Percentiles rank a stretch among this genome's conserved stretches.
phyloP scores from a whole-genome alignment of 2,888 invertebrate species.

The Nomada fucata region DNA sequence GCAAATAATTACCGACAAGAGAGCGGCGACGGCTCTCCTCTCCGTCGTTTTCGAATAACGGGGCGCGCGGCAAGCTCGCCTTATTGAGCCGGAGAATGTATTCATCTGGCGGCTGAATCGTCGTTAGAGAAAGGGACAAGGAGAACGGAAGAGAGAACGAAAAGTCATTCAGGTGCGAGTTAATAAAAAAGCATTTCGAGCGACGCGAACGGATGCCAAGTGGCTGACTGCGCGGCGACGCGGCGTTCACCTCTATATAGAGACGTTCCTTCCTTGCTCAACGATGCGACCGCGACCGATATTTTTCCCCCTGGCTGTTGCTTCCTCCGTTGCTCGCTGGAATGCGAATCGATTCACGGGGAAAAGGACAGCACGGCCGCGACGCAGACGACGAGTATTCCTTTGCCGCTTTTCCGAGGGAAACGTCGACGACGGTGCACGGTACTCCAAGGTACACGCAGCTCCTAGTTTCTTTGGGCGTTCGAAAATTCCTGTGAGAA shows the following conservation, averaged over 20 bases:
- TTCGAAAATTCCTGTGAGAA: too few species aligned
- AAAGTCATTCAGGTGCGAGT: slow-evolving; percentile 76
- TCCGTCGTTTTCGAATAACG: slow-evolving; percentile 63
- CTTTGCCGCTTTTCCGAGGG: background rate
- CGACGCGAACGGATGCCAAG: slow-evolving; percentile 62
- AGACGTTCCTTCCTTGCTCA: slow-evolving; percentile 50
- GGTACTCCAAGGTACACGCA: too few species aligned
- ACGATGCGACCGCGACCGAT: slow-evolving; percentile 57
- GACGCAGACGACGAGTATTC: background rate
- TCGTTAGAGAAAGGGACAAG: slow-evolving; percentile 59
- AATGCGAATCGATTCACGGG: slow-evolving; percentile 44
- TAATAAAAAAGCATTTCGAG: slow-evolving; percentile 72
- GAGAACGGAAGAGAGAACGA: slow-evolving; percentile 58
- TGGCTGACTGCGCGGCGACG: slow-evolving; percentile 54
- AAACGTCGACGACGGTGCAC: too few species aligned
- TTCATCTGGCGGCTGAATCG: slow-evolving; percentile 72
- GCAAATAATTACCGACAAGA: slow-evolving; percentile 79
- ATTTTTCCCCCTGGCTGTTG: slow-evolving; percentile 40
- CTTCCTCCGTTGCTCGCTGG: slow-evolving; percentile 18
- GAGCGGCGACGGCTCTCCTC: slow-evolving; percentile 48
- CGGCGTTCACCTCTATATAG: slow-evolving; percentile 43
- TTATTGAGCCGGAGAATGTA: slow-evolving; percentile 73
- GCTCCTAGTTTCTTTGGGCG: too few species aligned
- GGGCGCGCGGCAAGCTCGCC: slow-evolving; percentile 56
- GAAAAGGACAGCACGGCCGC: slow-evolving; percentile 38